Evolutionary conservation across 2,797 vertebrate species (phyloP).

Genomic region (Huso huso): DNA sequence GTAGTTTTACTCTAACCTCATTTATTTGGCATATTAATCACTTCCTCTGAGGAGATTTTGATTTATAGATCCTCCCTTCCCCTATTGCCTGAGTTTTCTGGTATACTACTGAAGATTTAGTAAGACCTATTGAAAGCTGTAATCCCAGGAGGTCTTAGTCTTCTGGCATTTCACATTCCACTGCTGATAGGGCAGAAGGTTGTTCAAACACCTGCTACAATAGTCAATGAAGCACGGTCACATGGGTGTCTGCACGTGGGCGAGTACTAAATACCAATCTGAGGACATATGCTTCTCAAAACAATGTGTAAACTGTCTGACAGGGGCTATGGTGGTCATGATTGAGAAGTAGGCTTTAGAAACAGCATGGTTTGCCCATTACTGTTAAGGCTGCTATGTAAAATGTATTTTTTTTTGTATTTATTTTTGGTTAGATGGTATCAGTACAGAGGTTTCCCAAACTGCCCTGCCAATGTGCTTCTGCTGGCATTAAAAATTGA

Average conservation of each 20-base stretch:
- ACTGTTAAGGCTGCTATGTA: too few relatives aligned
- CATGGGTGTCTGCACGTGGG: neutral
- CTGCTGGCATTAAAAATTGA: too few relatives aligned
- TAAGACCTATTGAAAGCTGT: slow-evolving; percentile 37
- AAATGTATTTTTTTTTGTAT: too few relatives aligned
- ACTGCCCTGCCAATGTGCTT: too few relatives aligned
- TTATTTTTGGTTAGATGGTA: too few relatives aligned
- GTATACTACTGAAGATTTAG: slow-evolving; percentile 22
- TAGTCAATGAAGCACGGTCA: slow-evolving; percentile 25
- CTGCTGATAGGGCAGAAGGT: slow-evolving; percentile 26
- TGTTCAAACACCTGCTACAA: slow-evolving; percentile 44
- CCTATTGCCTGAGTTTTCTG: slow-evolving; percentile 18
- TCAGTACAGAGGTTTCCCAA: too few relatives aligned
- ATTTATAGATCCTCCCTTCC: slow-evolving; percentile 16
- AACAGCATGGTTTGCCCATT: too few relatives aligned
- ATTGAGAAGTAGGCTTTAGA: too few relatives aligned
- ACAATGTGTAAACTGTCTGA: neutral
- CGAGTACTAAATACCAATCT: neutral
- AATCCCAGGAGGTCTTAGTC: slow-evolving; percentile 26
- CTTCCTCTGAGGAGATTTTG: slow-evolving; percentile 27
- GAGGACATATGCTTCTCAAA: neutral
- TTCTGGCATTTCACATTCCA: slow-evolving; percentile 28
- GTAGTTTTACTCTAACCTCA: slow-evolving; percentile 2
- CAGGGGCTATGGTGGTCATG: too few relatives aligned
- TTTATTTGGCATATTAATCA: slow-evolving; percentile 36